Conservation (phyloP, 1,140 invertebrate genomes). For the Dolichoris vasculosae region DNA sequence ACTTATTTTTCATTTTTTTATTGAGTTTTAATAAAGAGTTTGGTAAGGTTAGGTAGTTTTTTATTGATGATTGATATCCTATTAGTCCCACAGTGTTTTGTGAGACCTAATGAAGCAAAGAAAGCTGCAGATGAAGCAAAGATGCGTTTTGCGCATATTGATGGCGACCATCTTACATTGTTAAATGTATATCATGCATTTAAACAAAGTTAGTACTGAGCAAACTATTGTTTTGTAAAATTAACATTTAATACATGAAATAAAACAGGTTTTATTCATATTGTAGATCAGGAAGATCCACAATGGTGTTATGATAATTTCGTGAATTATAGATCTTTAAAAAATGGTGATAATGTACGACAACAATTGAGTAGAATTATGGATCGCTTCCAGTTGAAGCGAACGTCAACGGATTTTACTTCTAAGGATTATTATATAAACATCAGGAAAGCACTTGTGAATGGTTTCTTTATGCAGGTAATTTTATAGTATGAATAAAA, state of each 20-base stretch:
- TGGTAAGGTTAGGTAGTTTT: conserved; percentile 64
- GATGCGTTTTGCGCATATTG: conserved; percentile 99
- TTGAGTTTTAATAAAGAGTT: conserved; percentile 25
- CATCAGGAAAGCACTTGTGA: conserved; percentile 97
- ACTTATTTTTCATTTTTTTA: not conserved
- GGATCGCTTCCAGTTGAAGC: conserved; percentile 94
- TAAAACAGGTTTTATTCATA: conserved; percentile 42
- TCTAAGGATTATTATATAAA: conserved; percentile 99
- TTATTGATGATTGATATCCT: conserved; percentile 74
- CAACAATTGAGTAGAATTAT: conserved; percentile 89
- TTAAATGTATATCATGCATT: conserved; percentile 98
- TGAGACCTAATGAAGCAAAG: conserved; percentile 98
- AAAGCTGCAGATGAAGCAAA: conserved; percentile 99
- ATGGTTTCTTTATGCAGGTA: conserved; percentile 99
- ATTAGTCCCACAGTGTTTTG: conserved; percentile 99
- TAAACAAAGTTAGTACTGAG: conserved; percentile 92
- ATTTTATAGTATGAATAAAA: too few species aligned
- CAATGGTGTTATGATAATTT: conserved; percentile 99
- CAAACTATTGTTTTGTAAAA: not conserved
- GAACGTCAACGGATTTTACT: conserved; percentile 98
- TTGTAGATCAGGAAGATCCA: conserved; percentile 87
- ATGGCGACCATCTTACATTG: conserved; percentile 98
- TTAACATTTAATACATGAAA: conserved; percentile 9
- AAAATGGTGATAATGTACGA: conserved; percentile 92
- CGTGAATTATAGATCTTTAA: conserved; percentile 97